Conservation (phyloP, 2,888 invertebrate species). For the Fabriciana adippe region DNA sequence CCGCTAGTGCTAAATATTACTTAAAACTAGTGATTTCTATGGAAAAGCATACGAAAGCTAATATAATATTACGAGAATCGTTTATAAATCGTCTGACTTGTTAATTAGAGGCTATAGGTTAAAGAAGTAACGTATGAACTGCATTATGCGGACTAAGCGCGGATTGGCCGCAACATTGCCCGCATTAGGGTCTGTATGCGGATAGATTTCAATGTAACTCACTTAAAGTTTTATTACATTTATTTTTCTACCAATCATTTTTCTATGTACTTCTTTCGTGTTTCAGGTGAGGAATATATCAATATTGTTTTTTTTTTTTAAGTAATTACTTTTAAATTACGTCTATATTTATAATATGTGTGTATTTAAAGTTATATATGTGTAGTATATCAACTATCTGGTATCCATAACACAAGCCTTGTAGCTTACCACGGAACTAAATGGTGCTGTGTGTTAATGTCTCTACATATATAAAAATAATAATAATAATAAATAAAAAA, state of each 20-base stretch:
- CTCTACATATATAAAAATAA: too few species aligned
- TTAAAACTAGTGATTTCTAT: too few species aligned
- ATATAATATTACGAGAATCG: slow-evolving; percentile 1
- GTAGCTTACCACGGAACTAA: too few species aligned
- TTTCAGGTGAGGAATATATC: background rate
- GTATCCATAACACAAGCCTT: too few species aligned
- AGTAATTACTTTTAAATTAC: too few species aligned
- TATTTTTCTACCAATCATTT: slow-evolving; percentile 10
- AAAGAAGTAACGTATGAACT: slow-evolving; percentile 11
- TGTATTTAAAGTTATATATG: too few species aligned
- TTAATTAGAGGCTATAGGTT: slow-evolving; percentile 8
- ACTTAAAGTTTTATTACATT: slow-evolving; percentile 11
- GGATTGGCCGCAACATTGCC: slow-evolving; percentile 12
- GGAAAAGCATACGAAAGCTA: background rate
- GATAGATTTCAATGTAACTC: slow-evolving; percentile 17
- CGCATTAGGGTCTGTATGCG: slow-evolving; percentile 16
- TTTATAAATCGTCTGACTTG: slow-evolving; percentile 5
- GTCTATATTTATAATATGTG: too few species aligned
- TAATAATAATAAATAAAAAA: too few species aligned
- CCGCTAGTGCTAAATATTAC: too few species aligned
- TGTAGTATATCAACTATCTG: too few species aligned
- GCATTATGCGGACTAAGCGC: slow-evolving; percentile 14
- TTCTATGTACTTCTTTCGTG: background rate
- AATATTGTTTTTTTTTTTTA: too few species aligned
- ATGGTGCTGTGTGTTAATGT: too few species aligned